phyloP scores from a whole-genome alignment of 2,113 vertebrate genomes.

The Oncorhynchus gorbuscha region DNA sequence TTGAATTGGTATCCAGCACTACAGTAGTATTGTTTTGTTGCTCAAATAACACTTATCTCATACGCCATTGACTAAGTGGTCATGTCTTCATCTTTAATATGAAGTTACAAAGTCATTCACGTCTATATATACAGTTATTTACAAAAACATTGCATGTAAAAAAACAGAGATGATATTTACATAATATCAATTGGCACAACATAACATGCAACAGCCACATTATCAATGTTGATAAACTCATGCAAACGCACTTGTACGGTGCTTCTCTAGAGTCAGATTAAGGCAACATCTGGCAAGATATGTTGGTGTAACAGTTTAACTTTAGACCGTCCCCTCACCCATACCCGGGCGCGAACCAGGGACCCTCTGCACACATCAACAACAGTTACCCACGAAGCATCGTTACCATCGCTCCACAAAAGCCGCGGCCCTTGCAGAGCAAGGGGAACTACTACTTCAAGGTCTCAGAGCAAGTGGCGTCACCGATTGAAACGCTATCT shows the following conservation, averaged over 20 bases:
- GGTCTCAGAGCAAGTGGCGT: too few relatives aligned
- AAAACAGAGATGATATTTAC: constrained; percentile 26
- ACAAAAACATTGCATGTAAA: constrained; percentile 35
- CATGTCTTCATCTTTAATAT: constrained; percentile 23
- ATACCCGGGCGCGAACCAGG: too few relatives aligned
- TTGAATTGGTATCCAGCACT: not conserved
- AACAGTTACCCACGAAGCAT: too few relatives aligned
- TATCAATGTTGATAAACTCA: not conserved
- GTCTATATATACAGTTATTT: constrained; percentile 41
- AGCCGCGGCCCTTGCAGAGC: too few relatives aligned
- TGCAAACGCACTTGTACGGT: constrained; percentile 1
- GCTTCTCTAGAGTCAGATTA: not conserved
- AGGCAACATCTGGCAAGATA: constrained; percentile 11
- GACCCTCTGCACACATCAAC: too few relatives aligned
- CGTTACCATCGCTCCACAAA: too few relatives aligned
- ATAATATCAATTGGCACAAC: constrained; percentile 35
- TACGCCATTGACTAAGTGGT: not conserved
- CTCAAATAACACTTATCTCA: not conserved
- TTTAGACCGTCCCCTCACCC: too few relatives aligned
- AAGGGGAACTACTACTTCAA: too few relatives aligned
- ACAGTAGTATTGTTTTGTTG: not conserved
- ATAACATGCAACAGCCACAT: not conserved
- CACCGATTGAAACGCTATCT: too few relatives aligned
- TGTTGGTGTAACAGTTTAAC: not conserved
- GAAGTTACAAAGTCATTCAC: constrained; percentile 31